These are phyloP conservation scores for Uromys caudimaculatus DNA, from an alignment of 2,797 vertebrate genomes.

Conservation along the genomic window DNA sequence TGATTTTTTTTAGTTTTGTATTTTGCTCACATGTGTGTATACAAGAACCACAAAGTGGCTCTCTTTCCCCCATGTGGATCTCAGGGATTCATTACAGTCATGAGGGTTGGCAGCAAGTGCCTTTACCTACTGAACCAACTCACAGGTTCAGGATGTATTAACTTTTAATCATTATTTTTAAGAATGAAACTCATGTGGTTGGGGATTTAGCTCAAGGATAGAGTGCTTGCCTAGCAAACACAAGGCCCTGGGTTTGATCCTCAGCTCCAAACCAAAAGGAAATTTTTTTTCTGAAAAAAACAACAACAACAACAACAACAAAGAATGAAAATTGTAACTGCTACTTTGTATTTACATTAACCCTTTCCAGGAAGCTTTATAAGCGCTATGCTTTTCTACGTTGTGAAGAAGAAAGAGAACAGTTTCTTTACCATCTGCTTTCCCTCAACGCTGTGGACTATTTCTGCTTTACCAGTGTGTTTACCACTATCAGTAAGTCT, in stretches of 20 bases:
- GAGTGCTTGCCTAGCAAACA: background rate
- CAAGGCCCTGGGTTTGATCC: background rate
- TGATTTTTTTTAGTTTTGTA: background rate
- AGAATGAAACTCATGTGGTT: background rate
- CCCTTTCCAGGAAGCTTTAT: slow-evolving; percentile 93
- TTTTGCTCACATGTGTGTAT: background rate
- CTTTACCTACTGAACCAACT: background rate
- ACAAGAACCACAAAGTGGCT: background rate
- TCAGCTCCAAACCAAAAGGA: background rate
- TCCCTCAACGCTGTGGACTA: slow-evolving; percentile 99
- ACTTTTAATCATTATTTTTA: background rate
- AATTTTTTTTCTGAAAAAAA: background rate
- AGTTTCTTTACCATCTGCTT: slow-evolving; percentile 98
- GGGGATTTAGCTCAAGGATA: background rate
- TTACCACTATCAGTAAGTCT: slow-evolving; percentile 96
- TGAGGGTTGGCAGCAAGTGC: background rate
- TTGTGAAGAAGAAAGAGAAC: slow-evolving; percentile 97
- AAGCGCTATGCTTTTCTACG: slow-evolving; percentile 98
- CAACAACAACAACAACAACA: background rate
- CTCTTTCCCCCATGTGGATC: background rate
- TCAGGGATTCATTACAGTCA: background rate
- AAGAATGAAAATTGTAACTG: background rate
- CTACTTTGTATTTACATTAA: background rate
- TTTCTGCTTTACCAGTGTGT: slow-evolving; percentile 98
- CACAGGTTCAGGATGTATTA: background rate